Percentiles rank a stretch among this genome's conserved stretches.
Conservation (phyloP, 2,888 invertebrate genomes). For the Lasius platythorax region DNA sequence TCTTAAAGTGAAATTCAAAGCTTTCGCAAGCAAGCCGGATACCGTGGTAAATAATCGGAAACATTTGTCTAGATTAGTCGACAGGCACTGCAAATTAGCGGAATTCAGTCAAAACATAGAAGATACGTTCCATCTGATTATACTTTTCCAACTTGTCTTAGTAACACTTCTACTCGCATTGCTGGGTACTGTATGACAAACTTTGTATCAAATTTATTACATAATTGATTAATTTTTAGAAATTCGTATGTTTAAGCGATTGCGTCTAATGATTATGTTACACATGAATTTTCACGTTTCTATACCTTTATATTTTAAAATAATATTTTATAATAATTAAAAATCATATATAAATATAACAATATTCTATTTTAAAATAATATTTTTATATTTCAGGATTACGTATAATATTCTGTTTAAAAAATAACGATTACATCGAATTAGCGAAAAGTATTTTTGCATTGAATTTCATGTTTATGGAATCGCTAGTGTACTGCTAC, state of each 20-base stretch:
- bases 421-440: neutral
- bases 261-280: neutral
- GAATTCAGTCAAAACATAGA: conserved; percentile 25
- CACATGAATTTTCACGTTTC: neutral
- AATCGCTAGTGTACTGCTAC: conserved; percentile 61
- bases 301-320: neutral
- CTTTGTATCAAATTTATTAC: neutral
- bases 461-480: conserved; percentile 38
- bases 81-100: conserved; percentile 27
- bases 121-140: conserved; percentile 32
- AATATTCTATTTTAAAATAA: too few species aligned
- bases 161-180: conserved; percentile 13
- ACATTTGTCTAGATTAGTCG: neutral
- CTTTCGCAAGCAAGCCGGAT: neutral
- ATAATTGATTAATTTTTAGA: neutral
- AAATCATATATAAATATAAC: too few species aligned
- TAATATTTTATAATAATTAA: neutral
- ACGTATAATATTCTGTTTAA: conserved; percentile 18
- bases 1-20: conserved; percentile 13
- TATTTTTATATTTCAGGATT: conserved; percentile 29
- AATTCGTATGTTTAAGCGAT: neutral
- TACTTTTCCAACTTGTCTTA: conserved; percentile 20
- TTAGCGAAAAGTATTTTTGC: neutral
- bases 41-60: conserved; percentile 15
- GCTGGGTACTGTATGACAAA: conserved; percentile 7